Evolutionary conservation across 1,140 invertebrate species (phyloP).

Genomic region (Heliconius hermathena): DNA sequence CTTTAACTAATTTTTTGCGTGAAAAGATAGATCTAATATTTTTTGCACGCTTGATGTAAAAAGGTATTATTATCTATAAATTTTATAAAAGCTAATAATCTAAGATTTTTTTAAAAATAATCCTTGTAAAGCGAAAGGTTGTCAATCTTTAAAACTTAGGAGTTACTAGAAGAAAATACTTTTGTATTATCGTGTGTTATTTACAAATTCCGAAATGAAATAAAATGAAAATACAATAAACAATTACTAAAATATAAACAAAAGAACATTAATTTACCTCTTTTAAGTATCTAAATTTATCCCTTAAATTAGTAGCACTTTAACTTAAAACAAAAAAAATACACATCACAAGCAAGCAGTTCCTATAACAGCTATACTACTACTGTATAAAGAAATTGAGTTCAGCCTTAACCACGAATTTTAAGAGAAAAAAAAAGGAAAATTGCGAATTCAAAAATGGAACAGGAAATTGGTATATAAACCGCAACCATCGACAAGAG

Average conservation of each 20-base stretch:
- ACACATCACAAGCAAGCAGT: not conserved
- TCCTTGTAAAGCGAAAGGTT: not conserved
- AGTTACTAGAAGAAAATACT: not conserved
- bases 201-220: not conserved
- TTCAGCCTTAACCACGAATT: not conserved
- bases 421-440: slow-evolving; percentile 4
- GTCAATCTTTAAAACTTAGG: not conserved
- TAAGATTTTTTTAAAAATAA: not conserved
- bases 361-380: not conserved
- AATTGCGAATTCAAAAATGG: slow-evolving; percentile 24
- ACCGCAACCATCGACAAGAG: slow-evolving; percentile 26
- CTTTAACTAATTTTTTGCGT: too few relatives aligned
- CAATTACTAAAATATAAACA: too few relatives aligned
- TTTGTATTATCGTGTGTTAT: not conserved
- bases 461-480: slow-evolving; percentile 26
- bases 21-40: too few relatives aligned
- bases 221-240: too few relatives aligned
- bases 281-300: not conserved
- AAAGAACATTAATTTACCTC: not conserved
- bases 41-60: too few relatives aligned
- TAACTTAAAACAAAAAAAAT: not conserved
- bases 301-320: not conserved
- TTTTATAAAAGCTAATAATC: too few relatives aligned
- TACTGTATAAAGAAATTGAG: not conserved
- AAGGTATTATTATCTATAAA: too few relatives aligned